Percentiles rank a stretch among this genome's conserved stretches.
Conservation (phyloP, 2,888 invertebrate species). For the Agrotis exclamationis region DNA sequence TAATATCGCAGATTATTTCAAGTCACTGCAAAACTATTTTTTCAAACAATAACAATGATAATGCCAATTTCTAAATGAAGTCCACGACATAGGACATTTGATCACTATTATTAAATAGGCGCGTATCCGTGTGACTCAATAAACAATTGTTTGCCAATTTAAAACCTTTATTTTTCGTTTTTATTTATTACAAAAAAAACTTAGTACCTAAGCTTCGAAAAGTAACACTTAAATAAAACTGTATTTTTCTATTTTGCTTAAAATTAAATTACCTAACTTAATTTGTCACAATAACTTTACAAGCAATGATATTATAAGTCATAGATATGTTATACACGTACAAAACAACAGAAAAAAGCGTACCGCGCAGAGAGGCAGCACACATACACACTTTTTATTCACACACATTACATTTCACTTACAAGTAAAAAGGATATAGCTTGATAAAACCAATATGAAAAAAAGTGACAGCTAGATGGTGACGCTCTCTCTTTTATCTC, state of each 20-base stretch:
- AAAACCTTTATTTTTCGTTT: constrained; percentile 22
- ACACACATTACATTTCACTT: too few relatives aligned
- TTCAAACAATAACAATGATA: neutral
- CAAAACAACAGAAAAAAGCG: too few relatives aligned
- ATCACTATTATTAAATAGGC: neutral
- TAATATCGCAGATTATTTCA: too few relatives aligned
- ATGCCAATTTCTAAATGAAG: neutral
- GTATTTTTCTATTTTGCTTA: neutral
- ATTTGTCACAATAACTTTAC: constrained; percentile 9
- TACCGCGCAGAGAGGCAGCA: too few relatives aligned
- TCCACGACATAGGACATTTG: neutral
- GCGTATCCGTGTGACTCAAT: constrained; percentile 15
- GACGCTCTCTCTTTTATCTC: too few relatives aligned
- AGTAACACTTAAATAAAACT: neutral
- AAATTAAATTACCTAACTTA: constrained; percentile 27
- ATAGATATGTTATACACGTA: too few relatives aligned
- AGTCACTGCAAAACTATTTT: neutral
- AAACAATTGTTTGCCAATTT: constrained; percentile 11
- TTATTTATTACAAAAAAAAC: constrained; percentile 32
- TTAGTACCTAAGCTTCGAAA: constrained; percentile 6
- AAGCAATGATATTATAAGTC: too few relatives aligned
- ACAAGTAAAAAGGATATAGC: too few relatives aligned
- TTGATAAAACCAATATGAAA: too few relatives aligned
- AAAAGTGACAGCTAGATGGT: too few relatives aligned
- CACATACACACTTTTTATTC: too few relatives aligned